Evolutionary conservation across 2,113 vertebrate species (phyloP).

Genomic region (Protobothrops flavoviridis): DNA sequence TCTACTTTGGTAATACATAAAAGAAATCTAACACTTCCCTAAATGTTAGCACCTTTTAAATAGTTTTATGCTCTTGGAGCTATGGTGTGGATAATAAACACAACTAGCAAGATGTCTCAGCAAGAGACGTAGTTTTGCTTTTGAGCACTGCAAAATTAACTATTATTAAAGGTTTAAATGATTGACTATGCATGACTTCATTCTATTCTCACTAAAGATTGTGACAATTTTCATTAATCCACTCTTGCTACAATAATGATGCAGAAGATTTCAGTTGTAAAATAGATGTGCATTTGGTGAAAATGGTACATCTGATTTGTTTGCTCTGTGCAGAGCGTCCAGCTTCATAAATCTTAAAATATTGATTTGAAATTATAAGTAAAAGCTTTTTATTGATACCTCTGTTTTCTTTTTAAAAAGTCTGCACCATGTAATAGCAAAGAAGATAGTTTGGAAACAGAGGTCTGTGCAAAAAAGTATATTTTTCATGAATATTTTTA

Average conservation of each 20-base stretch:
- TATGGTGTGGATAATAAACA: not conserved
- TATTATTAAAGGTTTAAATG: not conserved
- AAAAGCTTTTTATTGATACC: not conserved
- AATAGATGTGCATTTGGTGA: not conserved
- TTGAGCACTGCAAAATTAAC: slow-evolving; percentile 8
- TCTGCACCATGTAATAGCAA: not conserved
- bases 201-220: not conserved
- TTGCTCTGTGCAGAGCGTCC: not conserved
- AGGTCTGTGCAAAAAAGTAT: not conserved
- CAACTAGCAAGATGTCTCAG: not conserved
- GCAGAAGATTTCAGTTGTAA: not conserved
- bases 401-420: not conserved
- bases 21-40: not conserved
- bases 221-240: slow-evolving; percentile 8
- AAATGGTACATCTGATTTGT: not conserved
- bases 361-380: not conserved
- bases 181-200: slow-evolving; percentile 9
- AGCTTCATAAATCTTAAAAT: not conserved
- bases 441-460: not conserved
- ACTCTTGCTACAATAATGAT: not conserved
- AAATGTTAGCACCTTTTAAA: not conserved
- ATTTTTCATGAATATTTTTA: not conserved
- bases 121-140: not conserved
- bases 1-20: not conserved
- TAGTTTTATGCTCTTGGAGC: not conserved